phyloP scores from a whole-genome alignment of 2,888 invertebrate genomes.

The Sinodicranocentrus sp. region DNA sequence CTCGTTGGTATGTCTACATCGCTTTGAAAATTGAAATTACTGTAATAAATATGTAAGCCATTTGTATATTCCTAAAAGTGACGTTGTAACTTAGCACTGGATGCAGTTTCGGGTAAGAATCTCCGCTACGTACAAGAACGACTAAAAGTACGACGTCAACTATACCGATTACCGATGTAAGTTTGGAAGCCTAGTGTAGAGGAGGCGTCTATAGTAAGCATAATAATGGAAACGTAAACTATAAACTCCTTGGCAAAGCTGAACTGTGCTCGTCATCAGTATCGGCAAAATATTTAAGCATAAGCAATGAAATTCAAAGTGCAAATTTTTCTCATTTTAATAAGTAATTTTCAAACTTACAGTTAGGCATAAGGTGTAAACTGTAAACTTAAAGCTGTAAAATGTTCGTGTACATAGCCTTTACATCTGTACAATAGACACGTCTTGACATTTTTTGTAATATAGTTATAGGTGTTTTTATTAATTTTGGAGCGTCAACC shows the following conservation, averaged over 20 bases:
- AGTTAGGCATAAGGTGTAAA: background rate
- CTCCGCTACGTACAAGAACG: conserved; percentile 11
- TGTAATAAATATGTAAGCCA: background rate
- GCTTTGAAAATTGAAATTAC: background rate
- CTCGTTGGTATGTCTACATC: background rate
- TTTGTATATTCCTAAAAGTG: conserved; percentile 20
- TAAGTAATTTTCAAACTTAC: conserved; percentile 19
- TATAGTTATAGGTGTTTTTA: conserved; percentile 6
- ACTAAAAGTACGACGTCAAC: background rate
- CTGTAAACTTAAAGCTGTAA: conserved; percentile 36
- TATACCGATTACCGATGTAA: background rate
- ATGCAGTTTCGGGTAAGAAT: conserved; percentile 36
- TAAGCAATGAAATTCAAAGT: conserved; percentile 65
- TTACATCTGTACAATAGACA: conserved; percentile 31
- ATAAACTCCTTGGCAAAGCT: background rate
- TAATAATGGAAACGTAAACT: conserved; percentile 22
- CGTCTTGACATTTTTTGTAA: conserved; percentile 57
- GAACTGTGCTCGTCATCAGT: conserved; percentile 21
- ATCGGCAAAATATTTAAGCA: conserved; percentile 52
- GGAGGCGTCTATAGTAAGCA: background rate
- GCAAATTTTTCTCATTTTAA: conserved; percentile 66
- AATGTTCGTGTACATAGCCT: conserved; percentile 44
- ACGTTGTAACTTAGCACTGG: conserved; percentile 39
- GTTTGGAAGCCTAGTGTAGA: background rate
- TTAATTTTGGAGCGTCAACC: conserved; percentile 20